Evolutionary conservation across 2,888 invertebrate species (phyloP), one percentile per base, ranked within the genome.

Genomic region (Lucinisca nassula): DNA sequence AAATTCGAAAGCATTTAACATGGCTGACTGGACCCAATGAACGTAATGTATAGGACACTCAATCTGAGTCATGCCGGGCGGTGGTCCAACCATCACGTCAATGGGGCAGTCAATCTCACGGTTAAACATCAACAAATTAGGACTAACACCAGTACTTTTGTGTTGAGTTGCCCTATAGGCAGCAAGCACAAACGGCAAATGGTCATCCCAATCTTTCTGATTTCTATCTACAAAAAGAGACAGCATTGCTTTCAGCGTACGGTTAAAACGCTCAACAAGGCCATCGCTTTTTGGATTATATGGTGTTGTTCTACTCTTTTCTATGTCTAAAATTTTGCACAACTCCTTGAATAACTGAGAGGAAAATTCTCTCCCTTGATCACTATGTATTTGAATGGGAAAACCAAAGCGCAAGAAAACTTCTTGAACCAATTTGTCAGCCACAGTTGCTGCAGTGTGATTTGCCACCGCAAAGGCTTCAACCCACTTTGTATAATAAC

Each of bases 1-100:
- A 94, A 92, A 75, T 89, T 91, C 21, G 92, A 92, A 87, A 99
- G 99, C 97, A 99, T 99, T 95, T 97, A 98, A 0, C 97, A 97
- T 92, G 99, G 99, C 96, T 0, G 58, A 45, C 40, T 45, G 32
- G 12, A 88, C n/a, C 82, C 85, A 82, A 70, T 82, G 79, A n/a
- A 80, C 72, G 61, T 88, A 88, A 21, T 88, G 51, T 21, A 78
- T 40, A 4, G 82, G 85, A 72, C 85, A 88, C 2, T 79, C 49
- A 10, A 49, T 21, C 21, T 75, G 32, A 40, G 0, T 14, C 14
- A 14, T 49, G 51, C 40, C 27, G 24, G 79, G 79, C 61, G 70
- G 49, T 12, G 24, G 27, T 14, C 86, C 81, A 30, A 84, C 79
- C 79, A 84, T 79, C 21, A 89, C 37, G 76, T 84, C 84, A 8